Conservation (phyloP, 2,797 vertebrate species). For the Sarcophilus harrisii region DNA sequence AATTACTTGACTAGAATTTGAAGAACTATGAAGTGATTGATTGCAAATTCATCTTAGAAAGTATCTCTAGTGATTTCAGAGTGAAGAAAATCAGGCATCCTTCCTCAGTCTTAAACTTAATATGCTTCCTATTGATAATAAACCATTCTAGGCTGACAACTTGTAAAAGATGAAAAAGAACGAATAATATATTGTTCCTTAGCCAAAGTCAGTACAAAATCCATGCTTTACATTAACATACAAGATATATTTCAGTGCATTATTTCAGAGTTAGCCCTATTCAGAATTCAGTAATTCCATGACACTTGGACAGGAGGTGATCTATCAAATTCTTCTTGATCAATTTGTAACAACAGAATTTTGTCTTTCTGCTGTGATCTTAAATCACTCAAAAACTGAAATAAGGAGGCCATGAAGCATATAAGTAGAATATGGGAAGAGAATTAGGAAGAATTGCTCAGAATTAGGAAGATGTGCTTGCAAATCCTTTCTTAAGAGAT, state of each 20-base stretch:
- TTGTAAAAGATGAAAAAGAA: conserved; percentile 59
- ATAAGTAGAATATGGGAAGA: conserved; percentile 23
- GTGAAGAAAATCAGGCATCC: conserved; percentile 20
- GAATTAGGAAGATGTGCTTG: too few relatives aligned
- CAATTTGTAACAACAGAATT: conserved; percentile 71
- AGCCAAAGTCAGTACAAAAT: conserved; percentile 70
- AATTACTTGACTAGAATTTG: conserved; percentile 57
- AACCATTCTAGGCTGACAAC: conserved; percentile 52
- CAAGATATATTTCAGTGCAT: conserved; percentile 58
- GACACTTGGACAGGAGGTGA: conserved; percentile 49
- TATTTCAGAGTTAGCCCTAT: conserved; percentile 68
- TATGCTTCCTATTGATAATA: conserved; percentile 47
- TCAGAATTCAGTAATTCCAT: conserved; percentile 66
- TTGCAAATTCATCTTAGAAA: conserved; percentile 53
- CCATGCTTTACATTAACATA: conserved; percentile 49
- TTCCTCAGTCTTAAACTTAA: conserved; percentile 50
- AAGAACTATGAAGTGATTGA: conserved; percentile 51
- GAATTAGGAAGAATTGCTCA: too few relatives aligned
- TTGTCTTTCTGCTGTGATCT: conserved; percentile 55
- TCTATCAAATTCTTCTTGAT: conserved; percentile 78
- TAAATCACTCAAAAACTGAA: conserved; percentile 62
- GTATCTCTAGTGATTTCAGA: conserved; percentile 58
- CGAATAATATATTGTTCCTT: conserved; percentile 57
- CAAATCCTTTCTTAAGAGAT: too few relatives aligned
- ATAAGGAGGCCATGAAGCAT: conserved; percentile 17